Evolutionary conservation across 2,113 vertebrate species (phyloP), one percentile per base, ranked within the genome.

Genomic region (Platichthys flesus): DNA sequence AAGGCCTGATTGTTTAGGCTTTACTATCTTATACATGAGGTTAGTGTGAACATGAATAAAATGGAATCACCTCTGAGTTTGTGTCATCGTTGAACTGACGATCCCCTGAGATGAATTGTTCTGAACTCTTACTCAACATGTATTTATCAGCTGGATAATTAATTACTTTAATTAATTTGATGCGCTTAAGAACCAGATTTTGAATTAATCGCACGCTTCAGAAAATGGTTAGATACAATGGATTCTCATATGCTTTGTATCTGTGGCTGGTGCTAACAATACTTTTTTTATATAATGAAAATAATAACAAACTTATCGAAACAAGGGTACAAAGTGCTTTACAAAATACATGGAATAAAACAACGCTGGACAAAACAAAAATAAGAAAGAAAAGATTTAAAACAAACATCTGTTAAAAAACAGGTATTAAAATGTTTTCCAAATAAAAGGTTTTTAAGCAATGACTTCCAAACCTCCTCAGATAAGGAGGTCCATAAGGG

Each of bases 41-140:
- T 83, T 23, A 71, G 76, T 84, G 71, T 74, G 57, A 54, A 83
- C 18, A 78, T 67, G 18, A 93, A 91, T 91, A 90, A 92, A 92
- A 81, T 42, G 28, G 26, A 67, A 78, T 80, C 4, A 58, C 37
- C 31, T n/a, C 14, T n/a, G 63, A 40, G n/a, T 55, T 65, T 45
- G 59, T 76, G 45, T 78, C 35, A 20, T 63, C 6, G 23, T 5
- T 82, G 6, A 66, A 54, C 2, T 35, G 9, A 37, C 16, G 6
- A 35, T 15, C 24, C 9, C 3, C 28, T 6, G 56, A 23, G 47
- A 7, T 21, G 1, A 9, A n/a, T 9, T 54, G 18, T 9, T 54
- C 18, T 51, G 1, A 51, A 18, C 18, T n/a, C 14, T 16, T 15
- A 61, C 9, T 45, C 2, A 16, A 24, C 9, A 13, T 28, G 23